Evolutionary conservation across 2,888 invertebrate genomes (phyloP), one percentile per base, ranked within the genome.

Genomic region (Orthosia gracilis): DNA sequence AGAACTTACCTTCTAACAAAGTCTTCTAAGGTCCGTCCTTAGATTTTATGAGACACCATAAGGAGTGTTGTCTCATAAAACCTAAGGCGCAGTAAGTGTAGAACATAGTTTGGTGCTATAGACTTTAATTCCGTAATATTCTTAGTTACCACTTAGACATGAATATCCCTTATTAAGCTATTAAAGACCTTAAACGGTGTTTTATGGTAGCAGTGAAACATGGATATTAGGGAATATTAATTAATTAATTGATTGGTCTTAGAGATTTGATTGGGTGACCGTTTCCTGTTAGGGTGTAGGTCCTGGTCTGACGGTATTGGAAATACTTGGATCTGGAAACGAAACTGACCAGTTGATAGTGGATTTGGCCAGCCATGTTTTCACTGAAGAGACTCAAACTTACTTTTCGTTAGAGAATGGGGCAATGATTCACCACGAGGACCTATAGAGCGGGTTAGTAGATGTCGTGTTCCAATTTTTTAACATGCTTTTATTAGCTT

Each of bases 161-260:
- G 68, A 65, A 79, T 64, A 64, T n/a, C 62, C 23, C 31, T 69
- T 23, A 66, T 74, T 61, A 65, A 23, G 45, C 31, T 62, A n/a
- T 64, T 26, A 62, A 57, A 66, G 2, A 23, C 49, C 40, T 9
- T 76, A 69, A 59, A 4, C 40, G 17, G 59, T 26, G 12, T 70
- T 77, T 65, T 65, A 78, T 78, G 50, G 23, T 17, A 26, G 12
- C 15, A 21, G 40, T 55, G 26, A 55, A 69, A 49, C 50, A 49
- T 76, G 47, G 23, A 58, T n/a, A n/a, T n/a, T n/a, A 69, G 57
- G 17, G 9, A 40, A 9, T 31, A 31, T 7, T 9, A 40, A 40
- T 40, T 40, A 40, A 9, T 40, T 40, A 40, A 40, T 40, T 40
- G 40, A 9, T 40, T 40, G 40, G 40, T 40, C 40, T 40, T 40